phyloP scores from a whole-genome alignment of 1,140 invertebrate species.

The Drosophila bocqueti region DNA sequence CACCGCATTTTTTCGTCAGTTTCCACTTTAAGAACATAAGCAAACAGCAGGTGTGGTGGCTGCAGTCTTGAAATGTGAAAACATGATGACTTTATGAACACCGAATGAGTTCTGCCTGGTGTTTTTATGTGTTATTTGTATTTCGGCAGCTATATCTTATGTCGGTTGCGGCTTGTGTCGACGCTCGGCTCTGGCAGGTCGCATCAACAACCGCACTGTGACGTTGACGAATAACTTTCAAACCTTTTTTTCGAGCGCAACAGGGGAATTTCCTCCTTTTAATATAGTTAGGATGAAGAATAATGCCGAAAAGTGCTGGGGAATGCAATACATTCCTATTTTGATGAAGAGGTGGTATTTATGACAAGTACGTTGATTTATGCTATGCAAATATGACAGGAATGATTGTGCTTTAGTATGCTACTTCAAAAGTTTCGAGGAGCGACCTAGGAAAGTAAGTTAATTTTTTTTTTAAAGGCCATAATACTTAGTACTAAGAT shows the following conservation, averaged over 20 bases:
- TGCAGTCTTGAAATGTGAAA: constrained; percentile 64
- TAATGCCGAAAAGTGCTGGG: constrained; percentile 22
- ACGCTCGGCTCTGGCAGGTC: constrained; percentile 27
- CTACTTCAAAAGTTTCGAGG: not conserved
- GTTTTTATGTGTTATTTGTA: constrained; percentile 8
- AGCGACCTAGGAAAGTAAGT: not conserved
- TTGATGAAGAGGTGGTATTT: constrained; percentile 30
- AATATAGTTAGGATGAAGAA: constrained; percentile 17
- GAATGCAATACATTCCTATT: constrained; percentile 45
- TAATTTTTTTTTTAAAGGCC: not conserved
- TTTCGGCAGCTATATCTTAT: constrained; percentile 43
- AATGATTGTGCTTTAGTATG: not conserved
- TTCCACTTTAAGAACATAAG: constrained; percentile 55
- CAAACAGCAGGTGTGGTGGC: constrained; percentile 46
- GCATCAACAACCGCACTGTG: constrained; percentile 49
- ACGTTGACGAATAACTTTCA: constrained; percentile 75
- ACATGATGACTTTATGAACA: constrained; percentile 75
- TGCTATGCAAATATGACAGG: constrained; percentile 17
- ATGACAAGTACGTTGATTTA: constrained; percentile 39
- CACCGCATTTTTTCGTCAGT: constrained; percentile 42
- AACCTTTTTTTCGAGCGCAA: constrained; percentile 46
- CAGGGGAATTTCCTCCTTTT: constrained; percentile 19
- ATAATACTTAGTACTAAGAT: no score
- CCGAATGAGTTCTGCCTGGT: constrained; percentile 36
- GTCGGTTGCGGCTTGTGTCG: constrained; percentile 35